Evolutionary conservation across 1,140 invertebrate genomes (phyloP), one percentile per base, ranked within the genome.

Genomic region (Tetranychus cinnabarinus): DNA sequence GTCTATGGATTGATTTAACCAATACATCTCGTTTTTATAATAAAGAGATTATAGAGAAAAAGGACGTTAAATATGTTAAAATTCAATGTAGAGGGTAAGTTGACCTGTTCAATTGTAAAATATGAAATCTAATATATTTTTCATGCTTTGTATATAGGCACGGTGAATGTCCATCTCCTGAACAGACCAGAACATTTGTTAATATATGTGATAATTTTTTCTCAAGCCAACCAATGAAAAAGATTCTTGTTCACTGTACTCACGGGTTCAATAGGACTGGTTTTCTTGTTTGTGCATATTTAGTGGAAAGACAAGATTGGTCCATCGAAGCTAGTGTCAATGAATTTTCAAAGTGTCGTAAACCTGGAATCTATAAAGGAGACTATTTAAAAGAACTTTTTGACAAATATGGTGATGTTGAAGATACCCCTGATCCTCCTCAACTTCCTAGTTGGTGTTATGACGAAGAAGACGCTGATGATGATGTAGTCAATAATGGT

Each of bases 191-290:
- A 6, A 59, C 58, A 47, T 74, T 74, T 60, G 69, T 75, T 56
- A 42, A 63, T 46, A 42, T 66, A 8, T 70, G 72, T 47, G 55
- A 65, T 7, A 63, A 63, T 8, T 74, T 73, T 61, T 61, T 66
- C 52, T 36, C 12, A 8, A 31, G 12, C 1, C 64, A 65, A 60
- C 65, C 67, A n/a, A 46, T 62, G 12, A 56, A 64, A 56, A 56
- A 62, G 13, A 68, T 69, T 39, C 67, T 82, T 55, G 84, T 99
- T 39, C 96, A 99, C 72, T 99, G 95, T 70, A 99, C 95, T 1
- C 95, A 99, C 77, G 96, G 95, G 0, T 99, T 97, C 69, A 99
- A 99, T 73, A 77, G 96, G 67, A 97, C 91, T 35, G 96, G 79
- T 10, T 99, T 97, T 71, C 75, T 98, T 1, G 86, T 98, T 57